These are phyloP conservation scores for Morpho helenor DNA, from an alignment of 2,888 invertebrate genomes.

Conservation along the genomic window DNA sequence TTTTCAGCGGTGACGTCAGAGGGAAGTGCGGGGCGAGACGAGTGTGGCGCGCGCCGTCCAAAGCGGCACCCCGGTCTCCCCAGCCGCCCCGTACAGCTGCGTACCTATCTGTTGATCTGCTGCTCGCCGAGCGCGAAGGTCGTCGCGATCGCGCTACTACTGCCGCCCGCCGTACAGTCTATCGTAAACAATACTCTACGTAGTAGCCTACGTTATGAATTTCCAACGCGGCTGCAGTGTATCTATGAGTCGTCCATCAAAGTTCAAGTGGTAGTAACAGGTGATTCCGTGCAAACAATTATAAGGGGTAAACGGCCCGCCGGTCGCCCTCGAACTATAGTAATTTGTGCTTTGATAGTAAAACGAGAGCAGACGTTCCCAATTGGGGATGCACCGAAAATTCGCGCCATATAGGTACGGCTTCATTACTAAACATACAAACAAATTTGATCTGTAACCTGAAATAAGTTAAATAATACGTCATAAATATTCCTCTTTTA, in stretches of 20 bases:
- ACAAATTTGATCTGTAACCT: too few relatives aligned
- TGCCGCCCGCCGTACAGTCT: slow-evolving; percentile 38
- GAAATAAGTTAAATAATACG: too few relatives aligned
- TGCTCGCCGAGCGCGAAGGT: slow-evolving; percentile 68
- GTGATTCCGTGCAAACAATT: slow-evolving; percentile 42
- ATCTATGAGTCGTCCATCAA: slow-evolving; percentile 24
- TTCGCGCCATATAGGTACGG: slow-evolving; percentile 37
- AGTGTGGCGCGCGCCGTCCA: slow-evolving; percentile 35
- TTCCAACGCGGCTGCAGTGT: slow-evolving; percentile 1
- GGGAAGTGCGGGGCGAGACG: slow-evolving; percentile 35
- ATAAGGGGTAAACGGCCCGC: slow-evolving; percentile 53
- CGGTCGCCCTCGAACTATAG: slow-evolving; percentile 63
- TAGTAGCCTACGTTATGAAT: slow-evolving; percentile 17
- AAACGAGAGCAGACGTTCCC: slow-evolving; percentile 42
- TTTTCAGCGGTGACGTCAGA: slow-evolving; percentile 68
- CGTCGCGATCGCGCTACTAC: slow-evolving; percentile 38
- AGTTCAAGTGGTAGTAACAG: slow-evolving; percentile 29
- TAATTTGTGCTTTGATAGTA: slow-evolving; percentile 34
- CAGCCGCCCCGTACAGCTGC: slow-evolving; percentile 44
- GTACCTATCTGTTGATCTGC: slow-evolving; percentile 57
- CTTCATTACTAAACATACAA: slow-evolving; percentile 4
- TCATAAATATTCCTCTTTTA: too few relatives aligned
- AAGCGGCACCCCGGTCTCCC: slow-evolving; percentile 31
- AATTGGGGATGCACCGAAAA: slow-evolving; percentile 48
- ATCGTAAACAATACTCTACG: slow-evolving; percentile 60